Base-by-base conservation (phyloP, 2,888 invertebrate genomes). In the Agonopterix arenella region DNA sequence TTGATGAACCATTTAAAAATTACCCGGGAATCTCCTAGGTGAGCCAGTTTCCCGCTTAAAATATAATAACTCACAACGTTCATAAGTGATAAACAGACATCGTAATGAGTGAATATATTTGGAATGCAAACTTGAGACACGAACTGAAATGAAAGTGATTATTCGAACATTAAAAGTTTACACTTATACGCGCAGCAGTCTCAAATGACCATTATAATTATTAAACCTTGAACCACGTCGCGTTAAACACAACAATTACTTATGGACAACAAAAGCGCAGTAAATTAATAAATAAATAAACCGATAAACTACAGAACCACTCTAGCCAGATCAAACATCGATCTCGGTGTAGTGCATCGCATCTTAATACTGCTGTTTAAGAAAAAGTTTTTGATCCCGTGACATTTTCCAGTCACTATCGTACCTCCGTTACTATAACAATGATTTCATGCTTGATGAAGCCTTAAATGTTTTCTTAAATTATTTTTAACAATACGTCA, bases 81-180 rank as follows among this genome's bases (percentile, higher is more conserved):
- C 16, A 28, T n/a, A 52, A 52, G 54, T 51, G 49, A 55, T 56
- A 49, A 52, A 50, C 28, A 54, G 53, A 56, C 56, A 54, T 48
- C 13, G 11, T 41, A 46, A 45, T 48, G 41, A 48, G 46, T 49
- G 46, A 49, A 36, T 51, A 28, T 28, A 51, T 62, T 62, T 73
- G 77, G 78, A 80, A 80, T 78, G 78, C 73, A 68, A 68, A 62
- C 53, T 62, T 60, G 60, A 65, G 58, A 66, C 61, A 63, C 55
- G 51, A 28, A 67, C 55, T 57, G 18, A 64, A 58, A 58, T 44
- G 49, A 54, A 58, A 54, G 57, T 61, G 59, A 58, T 54, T 54
- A 56, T 52, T 52, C 51, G 55, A 55, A 56, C 54, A 57, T 48
- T 63, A 54, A 53, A 52, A 50, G 50, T 48, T 50, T 50, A 58